phyloP scores from a whole-genome alignment of 2,797 vertebrate genomes.

The Enteromius argenteus region DNA sequence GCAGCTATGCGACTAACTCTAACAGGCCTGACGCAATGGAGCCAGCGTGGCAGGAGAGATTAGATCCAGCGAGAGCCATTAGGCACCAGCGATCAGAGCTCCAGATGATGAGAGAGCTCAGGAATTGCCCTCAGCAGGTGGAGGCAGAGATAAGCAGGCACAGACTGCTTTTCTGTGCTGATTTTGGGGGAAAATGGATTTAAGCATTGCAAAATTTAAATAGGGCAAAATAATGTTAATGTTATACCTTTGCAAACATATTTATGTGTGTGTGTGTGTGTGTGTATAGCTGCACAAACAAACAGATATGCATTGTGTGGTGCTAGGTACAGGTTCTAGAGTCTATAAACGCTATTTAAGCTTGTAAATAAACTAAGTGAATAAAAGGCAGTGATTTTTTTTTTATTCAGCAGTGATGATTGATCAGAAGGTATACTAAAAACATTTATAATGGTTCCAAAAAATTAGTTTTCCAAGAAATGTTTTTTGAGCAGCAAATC shows the following conservation, averaged over 20 bases:
- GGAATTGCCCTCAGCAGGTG: slow-evolving; percentile 58
- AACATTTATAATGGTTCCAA: not conserved
- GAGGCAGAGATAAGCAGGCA: slow-evolving; percentile 47
- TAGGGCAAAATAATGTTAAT: not conserved
- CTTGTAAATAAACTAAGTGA: not conserved
- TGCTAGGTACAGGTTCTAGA: not conserved
- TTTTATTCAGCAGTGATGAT: not conserved
- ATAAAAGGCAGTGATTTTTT: too few species aligned
- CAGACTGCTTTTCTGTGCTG: not conserved
- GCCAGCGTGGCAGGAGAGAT: slow-evolving; percentile 54
- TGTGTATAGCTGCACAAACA: not conserved
- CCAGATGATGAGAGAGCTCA: slow-evolving; percentile 42
- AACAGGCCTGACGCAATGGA: slow-evolving; percentile 51
- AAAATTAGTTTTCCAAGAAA: not conserved
- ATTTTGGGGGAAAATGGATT: not conserved
- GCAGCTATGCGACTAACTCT: slow-evolving; percentile 60
- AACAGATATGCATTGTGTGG: not conserved
- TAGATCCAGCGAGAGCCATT: slow-evolving; percentile 52
- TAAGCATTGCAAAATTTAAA: not conserved
- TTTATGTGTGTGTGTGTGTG: too few species aligned
- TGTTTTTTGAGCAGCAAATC: not conserved
- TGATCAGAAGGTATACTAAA: not conserved
- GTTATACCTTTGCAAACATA: not conserved
- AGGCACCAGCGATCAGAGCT: slow-evolving; percentile 42
- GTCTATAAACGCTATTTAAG: not conserved